Evolutionary conservation across 2,797 vertebrate species (phyloP).

Genomic region (Notoglanidium macrostoma): DNA sequence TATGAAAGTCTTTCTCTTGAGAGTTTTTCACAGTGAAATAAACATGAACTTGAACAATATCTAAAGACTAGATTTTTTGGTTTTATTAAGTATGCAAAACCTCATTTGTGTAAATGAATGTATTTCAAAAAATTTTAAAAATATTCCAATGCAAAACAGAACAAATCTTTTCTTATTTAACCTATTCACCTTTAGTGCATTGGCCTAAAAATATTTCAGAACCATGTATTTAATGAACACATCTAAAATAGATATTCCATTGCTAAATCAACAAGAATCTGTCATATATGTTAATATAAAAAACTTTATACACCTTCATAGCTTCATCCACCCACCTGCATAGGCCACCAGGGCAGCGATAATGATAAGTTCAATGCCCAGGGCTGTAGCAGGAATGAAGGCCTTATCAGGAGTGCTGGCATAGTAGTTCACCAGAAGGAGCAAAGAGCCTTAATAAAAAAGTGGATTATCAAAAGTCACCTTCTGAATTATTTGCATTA

Average conservation of each 20-base stretch:
- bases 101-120: background rate
- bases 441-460: slow-evolving; percentile 74
- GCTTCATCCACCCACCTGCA: slow-evolving; percentile 71
- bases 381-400: slow-evolving; percentile 75
- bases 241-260: background rate
- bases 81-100: background rate
- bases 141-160: background rate
- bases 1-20: too few relatives aligned
- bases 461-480: background rate
- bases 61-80: background rate
- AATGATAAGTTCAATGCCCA: slow-evolving; percentile 80
- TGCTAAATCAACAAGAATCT: background rate
- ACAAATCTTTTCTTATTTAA: background rate
- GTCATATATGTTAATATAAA: background rate
- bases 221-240: background rate
- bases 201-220: background rate
- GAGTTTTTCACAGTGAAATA: background rate
- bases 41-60: background rate
- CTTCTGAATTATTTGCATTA: background rate
- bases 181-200: background rate
- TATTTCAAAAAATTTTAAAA: background rate
- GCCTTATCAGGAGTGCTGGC: slow-evolving; percentile 57
- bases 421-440: slow-evolving; percentile 82
- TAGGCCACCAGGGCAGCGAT: slow-evolving; percentile 76
- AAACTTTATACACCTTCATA: background rate